These are phyloP conservation scores for Thera obeliscata DNA, from an alignment of 2,888 invertebrate species.

Conservation along the genomic window DNA sequence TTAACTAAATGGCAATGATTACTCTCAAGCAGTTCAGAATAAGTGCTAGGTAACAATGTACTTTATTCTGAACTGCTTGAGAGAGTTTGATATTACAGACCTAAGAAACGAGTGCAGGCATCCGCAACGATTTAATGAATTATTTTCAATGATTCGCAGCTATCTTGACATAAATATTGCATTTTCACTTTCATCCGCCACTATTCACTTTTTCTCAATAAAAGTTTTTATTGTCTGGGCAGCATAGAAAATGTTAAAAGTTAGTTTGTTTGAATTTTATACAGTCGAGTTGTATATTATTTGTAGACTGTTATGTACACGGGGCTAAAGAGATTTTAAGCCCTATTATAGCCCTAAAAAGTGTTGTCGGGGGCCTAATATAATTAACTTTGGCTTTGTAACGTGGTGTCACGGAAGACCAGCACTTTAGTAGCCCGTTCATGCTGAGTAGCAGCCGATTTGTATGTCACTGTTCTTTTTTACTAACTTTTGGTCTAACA, in stretches of 20 bases:
- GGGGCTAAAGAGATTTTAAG: too few relatives aligned
- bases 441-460: too few relatives aligned
- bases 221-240: not conserved
- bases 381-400: too few relatives aligned
- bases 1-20: too few relatives aligned
- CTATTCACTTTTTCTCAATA: not conserved
- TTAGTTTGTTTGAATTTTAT: not conserved
- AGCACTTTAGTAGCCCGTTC: too few relatives aligned
- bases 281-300: not conserved
- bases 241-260: not conserved
- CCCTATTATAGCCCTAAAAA: too few relatives aligned
- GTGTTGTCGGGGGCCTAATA: too few relatives aligned
- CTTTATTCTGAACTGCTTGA: not conserved
- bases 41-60: not conserved
- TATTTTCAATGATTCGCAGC: not conserved
- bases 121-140: not conserved
- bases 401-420: too few relatives aligned
- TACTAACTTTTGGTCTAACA: too few relatives aligned
- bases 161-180: constrained; percentile 3
- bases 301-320: too few relatives aligned
- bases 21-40: too few relatives aligned
- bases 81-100: not conserved
- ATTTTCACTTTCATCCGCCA: not conserved
- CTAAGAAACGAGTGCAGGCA: not conserved
- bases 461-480: too few relatives aligned